These are phyloP conservation scores for Acanthosepion pharaonis DNA, from an alignment of 2,888 invertebrate species.

Conservation along the genomic window DNA sequence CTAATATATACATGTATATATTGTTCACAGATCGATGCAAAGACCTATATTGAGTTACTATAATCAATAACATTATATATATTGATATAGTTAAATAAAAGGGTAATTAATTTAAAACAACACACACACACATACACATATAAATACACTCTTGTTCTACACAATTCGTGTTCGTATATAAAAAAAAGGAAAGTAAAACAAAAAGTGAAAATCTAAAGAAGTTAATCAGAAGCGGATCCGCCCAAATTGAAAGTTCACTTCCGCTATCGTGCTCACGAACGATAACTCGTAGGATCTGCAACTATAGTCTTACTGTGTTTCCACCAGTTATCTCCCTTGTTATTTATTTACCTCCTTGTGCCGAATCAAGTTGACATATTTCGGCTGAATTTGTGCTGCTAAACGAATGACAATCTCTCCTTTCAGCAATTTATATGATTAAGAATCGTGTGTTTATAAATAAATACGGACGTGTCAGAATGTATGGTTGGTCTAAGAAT, in stretches of 20 bases:
- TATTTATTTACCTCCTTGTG: background rate
- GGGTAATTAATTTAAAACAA: background rate
- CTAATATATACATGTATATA: background rate
- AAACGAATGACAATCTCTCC: background rate
- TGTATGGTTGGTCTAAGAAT: background rate
- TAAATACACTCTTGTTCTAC: background rate
- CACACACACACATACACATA: background rate
- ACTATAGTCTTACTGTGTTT: background rate
- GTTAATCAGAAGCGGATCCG: background rate
- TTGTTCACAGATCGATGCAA: background rate
- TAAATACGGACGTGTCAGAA: background rate
- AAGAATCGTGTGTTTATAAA: background rate
- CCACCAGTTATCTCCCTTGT: background rate
- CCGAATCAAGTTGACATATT: background rate
- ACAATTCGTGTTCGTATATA: background rate
- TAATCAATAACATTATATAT: background rate
- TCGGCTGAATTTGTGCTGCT: background rate
- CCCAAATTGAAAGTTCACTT: background rate
- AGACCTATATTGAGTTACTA: background rate
- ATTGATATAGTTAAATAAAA: background rate
- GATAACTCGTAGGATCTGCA: background rate
- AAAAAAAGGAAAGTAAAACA: background rate
- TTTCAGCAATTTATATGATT: background rate
- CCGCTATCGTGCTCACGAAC: background rate
- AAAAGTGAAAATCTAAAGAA: background rate